Conservation (phyloP, 2,888 invertebrate species). For the Parascotia fuliginaria region DNA sequence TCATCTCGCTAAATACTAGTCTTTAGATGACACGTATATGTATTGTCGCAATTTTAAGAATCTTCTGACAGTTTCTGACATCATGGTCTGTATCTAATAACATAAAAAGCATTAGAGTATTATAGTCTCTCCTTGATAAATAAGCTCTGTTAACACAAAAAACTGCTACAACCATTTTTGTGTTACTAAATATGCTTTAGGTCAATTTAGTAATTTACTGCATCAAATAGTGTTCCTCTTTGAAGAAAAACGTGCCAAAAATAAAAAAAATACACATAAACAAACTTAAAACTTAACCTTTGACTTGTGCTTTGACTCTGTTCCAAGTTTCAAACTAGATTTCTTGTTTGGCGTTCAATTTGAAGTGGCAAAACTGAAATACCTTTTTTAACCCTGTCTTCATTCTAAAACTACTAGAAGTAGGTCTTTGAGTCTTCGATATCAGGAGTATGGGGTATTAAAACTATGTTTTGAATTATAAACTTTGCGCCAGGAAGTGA, state of each 20-base stretch:
- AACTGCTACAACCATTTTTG: too few relatives aligned
- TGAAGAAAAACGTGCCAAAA: conserved; percentile 6
- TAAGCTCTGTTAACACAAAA: too few relatives aligned
- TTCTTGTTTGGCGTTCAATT: conserved; percentile 5
- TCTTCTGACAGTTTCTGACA: too few relatives aligned
- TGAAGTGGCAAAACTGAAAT: background rate
- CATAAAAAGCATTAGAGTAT: too few relatives aligned
- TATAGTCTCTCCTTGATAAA: too few relatives aligned
- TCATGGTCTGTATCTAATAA: too few relatives aligned
- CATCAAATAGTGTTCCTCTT: background rate
- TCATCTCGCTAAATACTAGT: too few relatives aligned
- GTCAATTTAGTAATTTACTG: background rate
- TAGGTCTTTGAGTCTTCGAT: background rate
- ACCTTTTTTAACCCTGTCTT: background rate
- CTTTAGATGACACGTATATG: too few relatives aligned
- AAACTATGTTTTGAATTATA: too few relatives aligned
- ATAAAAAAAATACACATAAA: conserved; percentile 4
- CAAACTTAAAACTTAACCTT: conserved; percentile 2
- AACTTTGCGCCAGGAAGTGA: too few relatives aligned
- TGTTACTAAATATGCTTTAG: background rate
- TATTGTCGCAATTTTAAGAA: too few relatives aligned
- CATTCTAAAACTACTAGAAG: background rate
- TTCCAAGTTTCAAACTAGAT: conserved; percentile 8
- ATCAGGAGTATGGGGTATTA: too few relatives aligned
- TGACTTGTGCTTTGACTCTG: conserved; percentile 3